Percentiles rank a stretch among this genome's conserved stretches.
phyloP scores from a whole-genome alignment of 1,140 invertebrate species.

The Tetragonula clypearis region DNA sequence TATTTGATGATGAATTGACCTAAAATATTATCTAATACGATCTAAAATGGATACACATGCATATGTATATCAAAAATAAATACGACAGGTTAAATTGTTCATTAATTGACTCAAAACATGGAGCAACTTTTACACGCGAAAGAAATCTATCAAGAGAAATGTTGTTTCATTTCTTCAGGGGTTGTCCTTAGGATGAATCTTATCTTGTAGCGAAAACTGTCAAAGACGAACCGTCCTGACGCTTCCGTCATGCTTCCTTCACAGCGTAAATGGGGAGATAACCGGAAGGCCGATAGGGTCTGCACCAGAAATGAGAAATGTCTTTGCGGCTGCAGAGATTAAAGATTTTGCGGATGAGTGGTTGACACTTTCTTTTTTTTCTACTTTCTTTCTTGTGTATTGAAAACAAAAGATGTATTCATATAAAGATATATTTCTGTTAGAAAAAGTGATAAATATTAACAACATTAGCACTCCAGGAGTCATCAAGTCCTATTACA shows the following conservation, averaged over 20 bases:
- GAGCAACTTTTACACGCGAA: conserved; percentile 20
- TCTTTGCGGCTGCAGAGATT: conserved; percentile 73
- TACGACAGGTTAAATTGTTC: background rate
- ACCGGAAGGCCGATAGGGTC: conserved; percentile 77
- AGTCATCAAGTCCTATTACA: too few relatives aligned
- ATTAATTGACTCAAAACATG: background rate
- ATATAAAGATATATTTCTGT: background rate
- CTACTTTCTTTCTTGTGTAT: background rate
- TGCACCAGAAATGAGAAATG: conserved; percentile 81
- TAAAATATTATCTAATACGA: too few relatives aligned
- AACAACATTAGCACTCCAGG: background rate
- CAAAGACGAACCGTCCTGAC: conserved; percentile 76
- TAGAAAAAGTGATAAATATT: background rate
- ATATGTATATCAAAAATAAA: background rate
- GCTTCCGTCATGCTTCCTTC: conserved; percentile 74
- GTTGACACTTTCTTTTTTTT: conserved; percentile 39
- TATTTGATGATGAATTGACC: too few relatives aligned
- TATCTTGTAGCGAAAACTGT: conserved; percentile 78
- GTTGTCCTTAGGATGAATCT: conserved; percentile 71
- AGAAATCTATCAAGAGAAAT: conserved; percentile 58
- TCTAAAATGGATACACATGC: background rate
- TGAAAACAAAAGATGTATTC: background rate
- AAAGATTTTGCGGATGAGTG: conserved; percentile 68
- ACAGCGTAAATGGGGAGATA: conserved; percentile 73
- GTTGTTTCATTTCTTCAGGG: conserved; percentile 58